phyloP scores from a whole-genome alignment of 2,113 vertebrate species.

The Xenus cinereus region DNA sequence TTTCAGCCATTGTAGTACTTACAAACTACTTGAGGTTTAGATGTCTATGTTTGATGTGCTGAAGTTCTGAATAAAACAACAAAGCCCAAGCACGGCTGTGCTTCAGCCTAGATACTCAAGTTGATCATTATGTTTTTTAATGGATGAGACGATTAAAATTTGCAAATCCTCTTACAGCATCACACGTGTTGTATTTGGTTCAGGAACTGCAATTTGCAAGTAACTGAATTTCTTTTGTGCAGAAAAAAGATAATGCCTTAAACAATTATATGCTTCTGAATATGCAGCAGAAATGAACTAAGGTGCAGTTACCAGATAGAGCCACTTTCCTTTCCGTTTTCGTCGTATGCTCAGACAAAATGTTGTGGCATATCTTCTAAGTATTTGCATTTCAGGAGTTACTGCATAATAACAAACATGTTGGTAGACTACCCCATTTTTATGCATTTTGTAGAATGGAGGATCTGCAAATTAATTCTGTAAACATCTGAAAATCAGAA shows the following conservation, averaged over 20 bases:
- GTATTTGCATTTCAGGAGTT: slow-evolving; percentile 1
- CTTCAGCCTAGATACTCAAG: neutral
- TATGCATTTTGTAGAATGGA: neutral
- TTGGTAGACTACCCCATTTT: neutral
- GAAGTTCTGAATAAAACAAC: neutral
- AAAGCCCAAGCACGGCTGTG: neutral
- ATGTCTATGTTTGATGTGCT: neutral
- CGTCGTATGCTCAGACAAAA: neutral
- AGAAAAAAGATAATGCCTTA: neutral
- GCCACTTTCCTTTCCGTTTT: neutral
- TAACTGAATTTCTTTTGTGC: neutral
- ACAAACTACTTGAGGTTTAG: neutral
- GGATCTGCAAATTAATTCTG: neutral
- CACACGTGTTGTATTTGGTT: neutral
- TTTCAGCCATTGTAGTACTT: neutral
- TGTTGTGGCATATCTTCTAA: neutral
- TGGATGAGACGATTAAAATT: neutral
- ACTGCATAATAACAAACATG: neutral
- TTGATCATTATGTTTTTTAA: neutral
- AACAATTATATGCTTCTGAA: neutral
- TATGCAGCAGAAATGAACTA: neutral
- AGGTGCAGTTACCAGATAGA: neutral
- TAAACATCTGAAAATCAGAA: neutral
- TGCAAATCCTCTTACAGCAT: slow-evolving; percentile 19
- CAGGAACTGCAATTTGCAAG: neutral